These are phyloP conservation scores for Babyrousa celebensis DNA, from an alignment of 2,797 vertebrate species.

Conservation along the genomic window DNA sequence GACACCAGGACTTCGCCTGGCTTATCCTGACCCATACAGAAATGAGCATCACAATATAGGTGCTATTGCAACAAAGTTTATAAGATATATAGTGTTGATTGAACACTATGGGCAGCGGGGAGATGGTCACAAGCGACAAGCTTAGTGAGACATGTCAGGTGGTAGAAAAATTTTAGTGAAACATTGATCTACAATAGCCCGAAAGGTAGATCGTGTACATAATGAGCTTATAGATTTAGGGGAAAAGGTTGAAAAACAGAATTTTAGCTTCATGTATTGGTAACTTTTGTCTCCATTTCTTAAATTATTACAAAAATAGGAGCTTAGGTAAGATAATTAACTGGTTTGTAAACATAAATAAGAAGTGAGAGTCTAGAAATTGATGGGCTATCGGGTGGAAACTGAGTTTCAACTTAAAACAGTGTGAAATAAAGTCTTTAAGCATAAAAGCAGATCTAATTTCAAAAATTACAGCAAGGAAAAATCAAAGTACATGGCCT, in stretches of 20 bases:
- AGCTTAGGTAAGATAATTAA: slow-evolving; percentile 60
- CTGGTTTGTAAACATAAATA: neutral
- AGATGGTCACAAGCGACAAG: neutral
- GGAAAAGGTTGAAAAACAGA: neutral
- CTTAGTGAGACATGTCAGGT: neutral
- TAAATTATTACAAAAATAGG: slow-evolving; percentile 13
- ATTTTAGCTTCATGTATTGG: neutral
- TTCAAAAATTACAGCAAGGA: neutral
- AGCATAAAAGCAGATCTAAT: slow-evolving; percentile 36
- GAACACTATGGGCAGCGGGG: neutral
- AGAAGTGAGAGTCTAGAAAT: slow-evolving; percentile 2
- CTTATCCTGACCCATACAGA: neutral
- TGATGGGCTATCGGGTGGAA: neutral
- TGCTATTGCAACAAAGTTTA: neutral
- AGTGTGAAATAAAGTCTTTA: slow-evolving; percentile 1
- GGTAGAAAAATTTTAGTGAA: neutral
- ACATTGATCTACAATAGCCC: neutral
- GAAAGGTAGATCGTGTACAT: neutral
- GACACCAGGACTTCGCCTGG: neutral
- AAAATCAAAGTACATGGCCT: neutral
- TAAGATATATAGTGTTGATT: neutral
- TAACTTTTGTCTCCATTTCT: neutral
- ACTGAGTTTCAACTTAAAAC: slow-evolving; percentile 18
- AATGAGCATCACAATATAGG: neutral
- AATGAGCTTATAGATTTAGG: neutral